phyloP scores from a whole-genome alignment of 2,888 invertebrate species.

The Spilarctia lutea region DNA sequence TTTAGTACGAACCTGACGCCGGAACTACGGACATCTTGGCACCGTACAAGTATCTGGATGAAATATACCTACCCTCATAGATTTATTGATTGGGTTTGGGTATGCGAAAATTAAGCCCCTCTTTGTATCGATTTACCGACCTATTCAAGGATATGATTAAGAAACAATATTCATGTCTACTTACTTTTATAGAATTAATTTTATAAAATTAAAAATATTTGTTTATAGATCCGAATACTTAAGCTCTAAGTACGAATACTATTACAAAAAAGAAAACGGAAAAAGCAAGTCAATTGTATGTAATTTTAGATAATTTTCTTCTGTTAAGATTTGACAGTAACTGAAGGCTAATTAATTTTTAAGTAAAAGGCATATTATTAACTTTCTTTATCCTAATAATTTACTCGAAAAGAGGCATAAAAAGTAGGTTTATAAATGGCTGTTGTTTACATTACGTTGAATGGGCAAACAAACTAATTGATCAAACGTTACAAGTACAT shows the following conservation, averaged over 20 bases:
- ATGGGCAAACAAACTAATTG: constrained; percentile 38
- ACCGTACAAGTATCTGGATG: constrained; percentile 42
- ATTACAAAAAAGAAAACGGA: no score
- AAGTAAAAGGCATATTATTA: not conserved
- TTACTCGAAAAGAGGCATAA: constrained; percentile 18
- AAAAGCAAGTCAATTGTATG: no score
- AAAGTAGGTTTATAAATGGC: constrained; percentile 37
- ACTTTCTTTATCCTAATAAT: constrained; percentile 13
- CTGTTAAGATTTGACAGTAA: not conserved
- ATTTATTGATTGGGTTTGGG: constrained; percentile 37
- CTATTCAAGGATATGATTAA: no score
- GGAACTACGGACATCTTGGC: constrained; percentile 53
- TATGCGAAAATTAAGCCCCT: constrained; percentile 20
- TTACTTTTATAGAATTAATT: no score
- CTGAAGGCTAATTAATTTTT: not conserved
- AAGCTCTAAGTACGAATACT: no score
- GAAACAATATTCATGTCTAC: no score
- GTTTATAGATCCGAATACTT: not conserved
- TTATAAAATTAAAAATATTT: not conserved
- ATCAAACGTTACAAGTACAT: constrained; percentile 15
- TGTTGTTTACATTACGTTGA: constrained; percentile 29
- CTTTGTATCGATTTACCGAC: not conserved
- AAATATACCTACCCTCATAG: constrained; percentile 41
- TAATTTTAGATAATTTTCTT: no score
- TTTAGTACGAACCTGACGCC: constrained; percentile 38